Conservation (phyloP, 92 coral and sea anemone species). For the Epizoanthus illoricatus region DNA sequence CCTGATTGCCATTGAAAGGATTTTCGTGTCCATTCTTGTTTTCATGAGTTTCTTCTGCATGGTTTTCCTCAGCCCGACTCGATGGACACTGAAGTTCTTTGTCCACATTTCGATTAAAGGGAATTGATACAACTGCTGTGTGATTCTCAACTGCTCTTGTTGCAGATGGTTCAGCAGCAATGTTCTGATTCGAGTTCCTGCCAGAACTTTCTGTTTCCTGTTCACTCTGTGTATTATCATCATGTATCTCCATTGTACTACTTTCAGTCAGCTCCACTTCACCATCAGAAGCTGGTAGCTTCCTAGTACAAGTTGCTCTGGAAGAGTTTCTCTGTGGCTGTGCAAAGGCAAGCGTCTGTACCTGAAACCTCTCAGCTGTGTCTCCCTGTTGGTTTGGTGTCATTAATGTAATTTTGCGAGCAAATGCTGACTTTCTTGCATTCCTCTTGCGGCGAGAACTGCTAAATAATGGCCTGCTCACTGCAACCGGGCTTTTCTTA, state of each 20-base stretch:
- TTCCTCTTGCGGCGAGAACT: slow-evolving; percentile 78
- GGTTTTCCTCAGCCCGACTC: slow-evolving; percentile 8
- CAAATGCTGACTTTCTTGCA: slow-evolving; percentile 72
- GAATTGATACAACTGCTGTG: not conserved
- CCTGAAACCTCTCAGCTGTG: slow-evolving; percentile 35
- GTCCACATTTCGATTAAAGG: slow-evolving; percentile 9
- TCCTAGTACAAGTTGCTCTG: not conserved
- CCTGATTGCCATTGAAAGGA: not conserved
- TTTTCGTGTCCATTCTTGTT: slow-evolving; percentile 19
- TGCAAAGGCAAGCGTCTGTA: slow-evolving; percentile 30
- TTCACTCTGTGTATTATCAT: not conserved
- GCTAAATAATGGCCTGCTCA: slow-evolving; percentile 48
- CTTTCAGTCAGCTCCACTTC: not conserved
- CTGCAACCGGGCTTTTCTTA: slow-evolving; percentile 48
- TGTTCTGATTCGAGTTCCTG: slow-evolving; percentile 1
- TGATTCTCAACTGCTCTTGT: not conserved
- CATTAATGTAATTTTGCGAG: slow-evolving; percentile 69
- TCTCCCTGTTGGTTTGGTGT: slow-evolving; percentile 62
- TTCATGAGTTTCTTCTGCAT: not conserved
- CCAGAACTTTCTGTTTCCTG: slow-evolving; percentile 12
- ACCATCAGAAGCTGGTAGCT: not conserved
- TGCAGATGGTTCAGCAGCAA: not conserved
- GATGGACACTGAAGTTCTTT: not conserved
- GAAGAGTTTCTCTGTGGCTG: slow-evolving; percentile 7
- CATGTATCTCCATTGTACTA: not conserved